Evolutionary conservation across 2,888 invertebrate genomes (phyloP).

Genomic region (Acleris emargana): DNA sequence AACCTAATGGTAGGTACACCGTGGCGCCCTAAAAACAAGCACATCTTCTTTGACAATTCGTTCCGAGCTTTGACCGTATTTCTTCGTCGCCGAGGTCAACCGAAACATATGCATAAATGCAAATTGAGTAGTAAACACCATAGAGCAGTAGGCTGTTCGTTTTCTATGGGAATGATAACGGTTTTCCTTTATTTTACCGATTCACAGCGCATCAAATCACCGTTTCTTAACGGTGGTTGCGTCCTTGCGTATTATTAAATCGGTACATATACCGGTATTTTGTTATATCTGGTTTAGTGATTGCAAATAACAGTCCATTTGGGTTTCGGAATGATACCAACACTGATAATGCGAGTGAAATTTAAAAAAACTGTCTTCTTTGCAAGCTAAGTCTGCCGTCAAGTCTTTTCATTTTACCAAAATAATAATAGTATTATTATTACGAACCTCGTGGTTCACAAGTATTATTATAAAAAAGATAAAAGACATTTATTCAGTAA

Average conservation of each 20-base stretch:
- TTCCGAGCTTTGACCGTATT: conserved; percentile 20
- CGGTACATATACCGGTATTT: conserved; percentile 2
- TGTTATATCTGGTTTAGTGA: not conserved
- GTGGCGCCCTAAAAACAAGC: conserved; percentile 1
- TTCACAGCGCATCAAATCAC: conserved; percentile 32
- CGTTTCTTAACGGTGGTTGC: conserved; percentile 34
- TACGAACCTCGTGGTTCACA: no score
- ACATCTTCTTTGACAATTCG: conserved; percentile 7
- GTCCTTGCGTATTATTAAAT: conserved; percentile 27
- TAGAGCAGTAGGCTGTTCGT: conserved; percentile 15
- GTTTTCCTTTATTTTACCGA: conserved; percentile 31
- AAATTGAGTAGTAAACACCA: conserved; percentile 32
- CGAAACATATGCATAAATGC: conserved; percentile 29
- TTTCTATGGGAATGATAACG: conserved; percentile 30
- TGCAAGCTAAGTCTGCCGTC: no score
- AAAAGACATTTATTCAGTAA: no score
- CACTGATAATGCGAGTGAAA: no score
- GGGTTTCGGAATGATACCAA: no score
- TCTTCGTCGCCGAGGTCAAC: conserved; percentile 12
- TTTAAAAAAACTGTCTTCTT: no score
- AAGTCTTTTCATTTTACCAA: no score
- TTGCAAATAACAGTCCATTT: not conserved
- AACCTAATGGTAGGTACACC: not conserved
- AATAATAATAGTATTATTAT: no score
- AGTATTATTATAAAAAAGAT: no score